Percentiles rank a stretch among this genome's conserved stretches.
These are phyloP conservation scores for Antechinus flavipes DNA, from an alignment of 2,113 vertebrate species.

Conservation along the genomic window DNA sequence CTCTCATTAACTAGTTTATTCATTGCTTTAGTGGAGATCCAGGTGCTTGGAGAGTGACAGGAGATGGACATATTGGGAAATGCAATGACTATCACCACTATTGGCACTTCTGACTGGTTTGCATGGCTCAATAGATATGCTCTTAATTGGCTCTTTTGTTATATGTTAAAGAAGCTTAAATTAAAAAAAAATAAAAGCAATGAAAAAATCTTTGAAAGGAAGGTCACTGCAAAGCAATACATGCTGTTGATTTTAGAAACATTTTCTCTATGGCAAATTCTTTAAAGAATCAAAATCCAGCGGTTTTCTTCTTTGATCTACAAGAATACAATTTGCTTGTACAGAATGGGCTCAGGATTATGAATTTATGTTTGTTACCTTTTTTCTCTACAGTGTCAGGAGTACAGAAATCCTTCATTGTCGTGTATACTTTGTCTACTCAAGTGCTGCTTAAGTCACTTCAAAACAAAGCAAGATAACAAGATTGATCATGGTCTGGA, in stretches of 20 bases:
- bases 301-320: slow-evolving; percentile 32
- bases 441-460: slow-evolving; percentile 65
- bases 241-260: slow-evolving; percentile 47
- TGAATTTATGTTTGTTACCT: neutral
- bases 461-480: slow-evolving; percentile 58
- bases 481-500: slow-evolving; percentile 61
- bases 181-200: neutral
- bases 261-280: slow-evolving; percentile 20
- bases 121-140: slow-evolving; percentile 36
- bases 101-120: slow-evolving; percentile 36
- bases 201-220: neutral
- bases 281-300: slow-evolving; percentile 14
- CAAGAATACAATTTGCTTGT: slow-evolving; percentile 20
- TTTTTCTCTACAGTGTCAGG: slow-evolving; percentile 13
- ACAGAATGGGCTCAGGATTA: slow-evolving; percentile 30
- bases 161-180: slow-evolving; percentile 43
- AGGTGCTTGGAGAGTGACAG: slow-evolving; percentile 32
- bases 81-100: slow-evolving; percentile 30
- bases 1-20: slow-evolving; percentile 28
- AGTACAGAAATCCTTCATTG: slow-evolving; percentile 49
- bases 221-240: slow-evolving; percentile 39
- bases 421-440: slow-evolving; percentile 56
- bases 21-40: slow-evolving; percentile 51
- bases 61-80: slow-evolving; percentile 47
- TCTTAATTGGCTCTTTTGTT: slow-evolving; percentile 35